Conservation (phyloP, 2,113 vertebrate genomes). For the Scomber japonicus region DNA sequence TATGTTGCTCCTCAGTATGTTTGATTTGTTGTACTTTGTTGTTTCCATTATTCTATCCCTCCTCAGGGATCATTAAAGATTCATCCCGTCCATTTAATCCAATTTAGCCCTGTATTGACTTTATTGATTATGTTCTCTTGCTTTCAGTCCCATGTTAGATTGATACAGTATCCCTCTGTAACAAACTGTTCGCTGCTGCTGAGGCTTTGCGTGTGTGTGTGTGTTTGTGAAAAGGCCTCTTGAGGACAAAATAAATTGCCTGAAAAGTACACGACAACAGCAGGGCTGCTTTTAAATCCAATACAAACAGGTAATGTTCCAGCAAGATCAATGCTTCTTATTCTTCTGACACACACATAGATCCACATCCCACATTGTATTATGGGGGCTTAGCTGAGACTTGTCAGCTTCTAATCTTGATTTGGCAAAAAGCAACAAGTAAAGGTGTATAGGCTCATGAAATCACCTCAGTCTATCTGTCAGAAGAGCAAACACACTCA, state of each 20-base stretch:
- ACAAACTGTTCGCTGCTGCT: too few relatives aligned
- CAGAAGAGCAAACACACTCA: background rate
- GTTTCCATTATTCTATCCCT: background rate
- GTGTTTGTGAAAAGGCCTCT: background rate
- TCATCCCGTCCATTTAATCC: conserved; percentile 5
- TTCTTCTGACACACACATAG: background rate
- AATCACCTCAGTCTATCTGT: conserved; percentile 37
- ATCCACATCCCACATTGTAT: conserved; percentile 13
- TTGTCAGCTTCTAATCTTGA: conserved; percentile 49
- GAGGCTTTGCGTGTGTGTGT: too few relatives aligned
- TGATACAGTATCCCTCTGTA: background rate
- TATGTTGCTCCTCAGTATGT: background rate
- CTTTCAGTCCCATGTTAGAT: background rate
- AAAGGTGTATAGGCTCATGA: conserved; percentile 5
- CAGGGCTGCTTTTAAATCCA: conserved; percentile 10
- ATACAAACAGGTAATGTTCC: conserved; percentile 1
- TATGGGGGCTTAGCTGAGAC: conserved; percentile 5
- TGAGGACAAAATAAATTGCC: background rate
- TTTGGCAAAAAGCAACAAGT: conserved; percentile 25
- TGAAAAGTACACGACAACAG: background rate
- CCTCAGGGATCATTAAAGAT: conserved; percentile 44
- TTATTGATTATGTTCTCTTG: conserved; percentile 15
- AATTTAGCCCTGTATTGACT: background rate
- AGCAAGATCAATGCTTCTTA: conserved; percentile 15
- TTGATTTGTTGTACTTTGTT: conserved; percentile 8